phyloP scores from a whole-genome alignment of 2,113 vertebrate species.

The Piprites chloris region DNA sequence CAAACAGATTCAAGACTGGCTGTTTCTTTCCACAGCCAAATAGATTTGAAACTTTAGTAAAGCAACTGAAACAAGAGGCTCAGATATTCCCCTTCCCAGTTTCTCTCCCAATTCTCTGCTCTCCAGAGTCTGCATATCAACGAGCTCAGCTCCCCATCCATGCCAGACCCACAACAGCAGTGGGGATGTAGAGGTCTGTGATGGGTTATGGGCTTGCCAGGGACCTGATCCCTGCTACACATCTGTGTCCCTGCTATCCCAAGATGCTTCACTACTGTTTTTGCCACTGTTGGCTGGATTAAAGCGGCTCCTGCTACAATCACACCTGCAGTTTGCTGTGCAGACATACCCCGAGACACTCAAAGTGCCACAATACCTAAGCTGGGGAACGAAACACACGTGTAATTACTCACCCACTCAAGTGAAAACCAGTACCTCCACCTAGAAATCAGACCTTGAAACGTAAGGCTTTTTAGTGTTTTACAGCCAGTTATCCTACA shows the following conservation, averaged over 20 bases:
- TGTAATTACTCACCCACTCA: constrained; percentile 42
- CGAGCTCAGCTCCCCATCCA: neutral
- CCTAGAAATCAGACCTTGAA: constrained; percentile 13
- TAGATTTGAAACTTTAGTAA: neutral
- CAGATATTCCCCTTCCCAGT: neutral
- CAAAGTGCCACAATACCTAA: neutral
- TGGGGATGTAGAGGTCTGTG: neutral
- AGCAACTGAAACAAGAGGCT: neutral
- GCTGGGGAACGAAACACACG: neutral
- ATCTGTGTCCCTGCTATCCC: neutral
- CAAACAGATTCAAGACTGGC: neutral
- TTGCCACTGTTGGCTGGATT: neutral
- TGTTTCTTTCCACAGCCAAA: neutral
- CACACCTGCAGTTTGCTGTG: constrained; percentile 22
- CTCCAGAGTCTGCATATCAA: neutral
- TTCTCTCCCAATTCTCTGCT: neutral
- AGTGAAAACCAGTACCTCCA: neutral
- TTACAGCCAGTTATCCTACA: constrained; percentile 5
- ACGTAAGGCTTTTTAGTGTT: neutral
- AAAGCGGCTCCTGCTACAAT: neutral
- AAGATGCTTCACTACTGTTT: constrained; percentile 18
- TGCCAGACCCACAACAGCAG: neutral
- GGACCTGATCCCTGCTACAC: neutral
- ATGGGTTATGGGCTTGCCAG: neutral
- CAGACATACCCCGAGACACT: neutral